Percentiles rank a stretch among this genome's conserved stretches.
Evolutionary conservation across 1,140 invertebrate genomes (phyloP).

Genomic region (Spodoptera litura): DNA sequence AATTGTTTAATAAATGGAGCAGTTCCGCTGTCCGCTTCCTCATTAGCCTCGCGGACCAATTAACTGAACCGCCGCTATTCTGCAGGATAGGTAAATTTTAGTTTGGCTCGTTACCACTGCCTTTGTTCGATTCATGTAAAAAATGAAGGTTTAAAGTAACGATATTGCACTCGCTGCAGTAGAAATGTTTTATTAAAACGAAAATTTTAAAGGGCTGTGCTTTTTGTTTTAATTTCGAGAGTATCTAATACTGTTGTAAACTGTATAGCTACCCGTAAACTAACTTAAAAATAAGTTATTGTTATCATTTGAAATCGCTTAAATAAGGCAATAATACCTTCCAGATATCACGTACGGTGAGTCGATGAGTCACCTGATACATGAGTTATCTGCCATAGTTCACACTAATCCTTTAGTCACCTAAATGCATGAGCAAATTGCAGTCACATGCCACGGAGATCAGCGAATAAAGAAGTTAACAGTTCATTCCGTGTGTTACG

Average conservation of each 20-base stretch:
- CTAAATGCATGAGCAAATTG: constrained; percentile 41
- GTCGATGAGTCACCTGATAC: constrained; percentile 1
- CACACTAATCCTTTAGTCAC: constrained; percentile 25
- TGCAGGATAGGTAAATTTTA: constrained; percentile 59
- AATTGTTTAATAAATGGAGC: constrained; percentile 79
- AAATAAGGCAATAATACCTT: neutral
- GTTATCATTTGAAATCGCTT: neutral
- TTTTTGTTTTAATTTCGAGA: neutral
- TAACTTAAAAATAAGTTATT: neutral
- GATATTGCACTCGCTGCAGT: neutral
- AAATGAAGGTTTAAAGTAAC: constrained; percentile 13
- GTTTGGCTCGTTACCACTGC: constrained; percentile 32
- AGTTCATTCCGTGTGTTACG: constrained; percentile 6
- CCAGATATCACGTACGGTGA: neutral
- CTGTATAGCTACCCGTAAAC: too few species aligned
- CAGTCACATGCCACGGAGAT: constrained; percentile 31
- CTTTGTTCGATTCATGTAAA: constrained; percentile 34
- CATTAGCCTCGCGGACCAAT: constrained; percentile 80
- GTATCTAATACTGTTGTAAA: neutral
- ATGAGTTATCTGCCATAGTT: constrained; percentile 18
- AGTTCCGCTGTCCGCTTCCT: constrained; percentile 83
- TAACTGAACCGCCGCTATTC: constrained; percentile 72
- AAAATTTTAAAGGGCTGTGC: neutral
- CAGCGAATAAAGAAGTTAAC: constrained; percentile 29
- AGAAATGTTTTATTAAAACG: neutral